Base-by-base conservation (phyloP, 2,113 vertebrate species). In the Rattus norvegicus region DNA sequence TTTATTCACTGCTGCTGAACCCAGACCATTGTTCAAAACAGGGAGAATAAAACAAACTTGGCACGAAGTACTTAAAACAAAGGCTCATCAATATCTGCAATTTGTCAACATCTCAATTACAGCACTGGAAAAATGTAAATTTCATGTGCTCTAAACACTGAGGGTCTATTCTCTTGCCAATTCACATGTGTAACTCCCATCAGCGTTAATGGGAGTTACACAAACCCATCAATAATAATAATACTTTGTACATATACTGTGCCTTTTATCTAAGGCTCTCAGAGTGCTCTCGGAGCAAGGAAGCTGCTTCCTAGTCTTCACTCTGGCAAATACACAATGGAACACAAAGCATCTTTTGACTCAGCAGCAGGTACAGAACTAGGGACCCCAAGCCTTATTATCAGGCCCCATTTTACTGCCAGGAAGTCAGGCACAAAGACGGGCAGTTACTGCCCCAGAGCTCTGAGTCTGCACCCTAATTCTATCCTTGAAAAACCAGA, bases 51-150 rank as follows among this genome's bases (percentile, higher is more conserved):
- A 98, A 98, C 98, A 98, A 98, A 98, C 98, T 98, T 99, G 98
- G 98, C 98, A 98, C 97, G 88, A 98, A 98, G 98, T 98, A 98
- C 98, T 99, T 99, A 98, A 99, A 98, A 98, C 98, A 99, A 99
- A 98, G 98, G 88, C 98, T 98, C 98, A 98, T 98, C 98, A 98
- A 98, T 98, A 98, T 98, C 98, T 98, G 97, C 98, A 99, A 99
- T 98, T 98, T 99, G 98, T 98, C 98, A 99, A 98, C 98, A 98
- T 98, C 98, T 99, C 98, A 99, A 98, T 99, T 98, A 98, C 98
- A 98, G 98, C 98, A 98, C 98, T 98, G 98, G 98, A 98, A 98
- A 99, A 98, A 98, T 98, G 98, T 98, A 98, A 98, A 98, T 98
- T 98, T 98, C 97, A 96, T 98, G 98, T 98, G 98, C 98, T 98